phyloP scores from a whole-genome alignment of 30 jellyfish, hydroid and myxozoan species.

The Hydractinia echinata region DNA sequence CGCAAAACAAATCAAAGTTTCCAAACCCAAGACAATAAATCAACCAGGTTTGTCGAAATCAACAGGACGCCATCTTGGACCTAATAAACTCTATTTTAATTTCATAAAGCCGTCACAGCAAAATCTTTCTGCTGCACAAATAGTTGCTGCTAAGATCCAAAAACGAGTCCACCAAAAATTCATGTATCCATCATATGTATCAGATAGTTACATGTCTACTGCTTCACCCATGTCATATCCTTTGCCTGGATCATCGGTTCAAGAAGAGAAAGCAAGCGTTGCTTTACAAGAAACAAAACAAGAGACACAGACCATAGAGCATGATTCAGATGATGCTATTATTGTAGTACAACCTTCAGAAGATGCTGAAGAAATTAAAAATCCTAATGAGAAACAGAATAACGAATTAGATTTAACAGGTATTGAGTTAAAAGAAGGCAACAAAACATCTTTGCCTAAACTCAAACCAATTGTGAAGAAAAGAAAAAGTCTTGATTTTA shows the following conservation, averaged over 20 bases:
- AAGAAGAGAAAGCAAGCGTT: neutral
- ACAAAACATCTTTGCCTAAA: neutral
- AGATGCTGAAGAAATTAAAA: neutral
- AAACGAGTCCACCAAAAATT: constrained; percentile 17
- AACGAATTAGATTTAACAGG: constrained; percentile 37
- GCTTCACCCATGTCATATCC: neutral
- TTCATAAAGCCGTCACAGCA: neutral
- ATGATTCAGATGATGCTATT: constrained; percentile 20
- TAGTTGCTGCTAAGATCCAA: constrained; percentile 27
- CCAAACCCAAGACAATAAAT: neutral
- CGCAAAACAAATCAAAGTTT: neutral
- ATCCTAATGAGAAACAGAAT: neutral
- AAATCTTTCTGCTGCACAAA: constrained; percentile 10
- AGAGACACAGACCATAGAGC: neutral
- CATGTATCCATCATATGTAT: too few species aligned
- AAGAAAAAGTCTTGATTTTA: constrained; percentile 71
- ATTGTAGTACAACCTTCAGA: constrained; percentile 30
- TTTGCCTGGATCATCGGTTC: neutral
- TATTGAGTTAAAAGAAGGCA: constrained; percentile 11
- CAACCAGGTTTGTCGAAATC: neutral
- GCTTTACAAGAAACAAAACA: neutral
- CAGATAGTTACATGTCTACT: neutral
- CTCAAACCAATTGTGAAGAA: neutral
- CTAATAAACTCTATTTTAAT: neutral
- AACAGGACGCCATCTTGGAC: neutral